Evolutionary conservation across 2,797 vertebrate species (phyloP), one percentile per base, ranked within the genome.

Genomic region (Gastrophryne carolinensis): DNA sequence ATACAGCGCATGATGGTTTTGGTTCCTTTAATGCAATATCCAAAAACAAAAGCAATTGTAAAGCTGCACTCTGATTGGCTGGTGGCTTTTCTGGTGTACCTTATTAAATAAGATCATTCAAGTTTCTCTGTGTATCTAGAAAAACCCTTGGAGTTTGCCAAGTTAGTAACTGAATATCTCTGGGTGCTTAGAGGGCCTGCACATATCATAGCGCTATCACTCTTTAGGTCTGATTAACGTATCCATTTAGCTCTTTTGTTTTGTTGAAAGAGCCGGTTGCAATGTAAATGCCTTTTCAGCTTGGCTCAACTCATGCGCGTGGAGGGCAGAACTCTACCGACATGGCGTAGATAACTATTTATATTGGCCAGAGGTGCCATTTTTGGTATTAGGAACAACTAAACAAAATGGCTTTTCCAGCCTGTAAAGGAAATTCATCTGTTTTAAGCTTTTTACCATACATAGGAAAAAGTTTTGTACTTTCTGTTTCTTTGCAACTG

Each of bases 381-480:
- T 19, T n/a, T 9, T 47, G 44, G 11, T 24, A 34, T 44, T 69
- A 44, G 54, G 15, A 44, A 56, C 24, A 54, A 44, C 7, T n/a
- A 27, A 44, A 15, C 26, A 57, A 41, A 37, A 24, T 49, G 35
- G 27, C 50, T 17, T 29, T 37, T 54, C 26, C 9, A 41, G 19
- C 61, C 68, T 58, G 60, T 50, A 57, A 49, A 35, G 21, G 17
- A 71, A 67, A 50, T 47, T 1, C 44, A 47, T 67, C 17, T 50
- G 29, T 57, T n/a, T 60, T 68, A 72, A 4, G 92, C 86, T 91
- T 85, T 69, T 86, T 86, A 89, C 84, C 86, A 84, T 75, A 84
- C 87, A 84, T 91, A 86, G 87, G 90, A 87, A 81, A 88, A 86
- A 35, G 91, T 89, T 88, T 92, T 80, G 86, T n/a, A n/a, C n/a